Percentiles rank a stretch among this genome's conserved stretches.
These are phyloP conservation scores for Atethmia centrago DNA, from an alignment of 2,888 invertebrate genomes.

Conservation along the genomic window DNA sequence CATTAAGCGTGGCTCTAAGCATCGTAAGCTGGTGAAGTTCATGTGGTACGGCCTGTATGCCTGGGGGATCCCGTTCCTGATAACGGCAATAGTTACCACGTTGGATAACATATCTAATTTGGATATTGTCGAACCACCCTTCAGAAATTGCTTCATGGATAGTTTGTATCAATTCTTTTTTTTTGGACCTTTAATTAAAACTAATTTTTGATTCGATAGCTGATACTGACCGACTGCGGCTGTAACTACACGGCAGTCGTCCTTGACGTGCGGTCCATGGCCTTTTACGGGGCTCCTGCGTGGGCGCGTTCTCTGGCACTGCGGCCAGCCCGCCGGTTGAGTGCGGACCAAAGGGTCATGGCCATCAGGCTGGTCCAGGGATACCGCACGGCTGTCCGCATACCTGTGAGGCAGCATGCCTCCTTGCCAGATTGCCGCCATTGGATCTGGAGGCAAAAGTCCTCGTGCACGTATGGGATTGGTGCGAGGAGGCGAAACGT, in stretches of 20 bases:
- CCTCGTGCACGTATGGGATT: too few species aligned
- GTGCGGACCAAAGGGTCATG: too few species aligned
- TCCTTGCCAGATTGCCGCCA: too few species aligned
- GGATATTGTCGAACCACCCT: conserved; percentile 44
- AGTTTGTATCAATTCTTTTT: conserved; percentile 57
- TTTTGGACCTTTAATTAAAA: not conserved
- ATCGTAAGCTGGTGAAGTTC: conserved; percentile 65
- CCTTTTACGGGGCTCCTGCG: too few species aligned
- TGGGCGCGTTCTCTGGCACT: too few species aligned
- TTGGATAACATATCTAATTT: conserved; percentile 10
- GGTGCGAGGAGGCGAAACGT: too few species aligned
- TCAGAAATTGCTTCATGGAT: conserved; percentile 49
- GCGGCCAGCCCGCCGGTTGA: too few species aligned
- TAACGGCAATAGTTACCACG: not conserved
- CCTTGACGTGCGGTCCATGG: too few species aligned
- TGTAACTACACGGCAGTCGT: not conserved
- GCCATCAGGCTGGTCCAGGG: too few species aligned
- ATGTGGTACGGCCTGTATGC: conserved; percentile 68
- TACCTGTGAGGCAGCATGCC: too few species aligned
- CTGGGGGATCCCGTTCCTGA: conserved; percentile 65
- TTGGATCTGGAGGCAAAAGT: too few species aligned
- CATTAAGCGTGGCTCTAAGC: conserved; percentile 38
- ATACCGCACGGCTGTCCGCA: too few species aligned
- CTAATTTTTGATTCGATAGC: not conserved
- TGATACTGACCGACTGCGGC: not conserved